Percentiles rank a stretch among this genome's conserved stretches.
Conservation (phyloP, 2,113 vertebrate species). For the Hypanus sabinus region DNA sequence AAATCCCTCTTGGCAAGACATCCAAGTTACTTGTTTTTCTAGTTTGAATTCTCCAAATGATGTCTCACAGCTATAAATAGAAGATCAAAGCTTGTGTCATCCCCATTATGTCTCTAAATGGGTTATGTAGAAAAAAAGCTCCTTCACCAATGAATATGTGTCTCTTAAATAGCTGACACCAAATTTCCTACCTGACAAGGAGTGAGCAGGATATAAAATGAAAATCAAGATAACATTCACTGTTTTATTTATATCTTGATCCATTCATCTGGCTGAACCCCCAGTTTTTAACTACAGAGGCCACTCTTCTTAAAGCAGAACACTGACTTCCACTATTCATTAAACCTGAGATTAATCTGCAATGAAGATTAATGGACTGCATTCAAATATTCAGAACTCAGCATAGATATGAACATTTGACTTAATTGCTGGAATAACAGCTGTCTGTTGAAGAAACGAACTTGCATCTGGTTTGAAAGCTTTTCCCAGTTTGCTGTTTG, state of each 20-base stretch:
- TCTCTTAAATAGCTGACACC: conserved; percentile 30
- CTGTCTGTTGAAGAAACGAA: neutral
- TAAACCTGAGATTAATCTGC: neutral
- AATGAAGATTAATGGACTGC: neutral
- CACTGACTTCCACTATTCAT: neutral
- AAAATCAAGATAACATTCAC: neutral
- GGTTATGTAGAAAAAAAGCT: conserved; percentile 13
- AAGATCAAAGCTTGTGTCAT: conserved; percentile 36
- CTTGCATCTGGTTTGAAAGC: neutral
- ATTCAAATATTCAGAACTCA: neutral
- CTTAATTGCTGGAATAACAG: neutral
- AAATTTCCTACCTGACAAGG: neutral
- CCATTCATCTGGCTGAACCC: neutral
- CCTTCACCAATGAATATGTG: neutral
- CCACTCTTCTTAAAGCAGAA: neutral
- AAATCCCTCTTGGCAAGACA: conserved; percentile 89
- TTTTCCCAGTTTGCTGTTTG: neutral
- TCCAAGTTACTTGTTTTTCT: conserved; percentile 65
- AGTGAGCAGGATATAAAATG: neutral
- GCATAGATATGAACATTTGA: neutral
- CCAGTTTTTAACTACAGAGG: neutral
- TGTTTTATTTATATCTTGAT: neutral
- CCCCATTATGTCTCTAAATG: conserved; percentile 36
- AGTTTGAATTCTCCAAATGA: conserved; percentile 61
- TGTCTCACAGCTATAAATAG: conserved; percentile 57